Percentiles rank a stretch among this genome's conserved stretches.
phyloP scores from a whole-genome alignment of 2,888 invertebrate genomes.

The Ichneumoninae sp. region DNA sequence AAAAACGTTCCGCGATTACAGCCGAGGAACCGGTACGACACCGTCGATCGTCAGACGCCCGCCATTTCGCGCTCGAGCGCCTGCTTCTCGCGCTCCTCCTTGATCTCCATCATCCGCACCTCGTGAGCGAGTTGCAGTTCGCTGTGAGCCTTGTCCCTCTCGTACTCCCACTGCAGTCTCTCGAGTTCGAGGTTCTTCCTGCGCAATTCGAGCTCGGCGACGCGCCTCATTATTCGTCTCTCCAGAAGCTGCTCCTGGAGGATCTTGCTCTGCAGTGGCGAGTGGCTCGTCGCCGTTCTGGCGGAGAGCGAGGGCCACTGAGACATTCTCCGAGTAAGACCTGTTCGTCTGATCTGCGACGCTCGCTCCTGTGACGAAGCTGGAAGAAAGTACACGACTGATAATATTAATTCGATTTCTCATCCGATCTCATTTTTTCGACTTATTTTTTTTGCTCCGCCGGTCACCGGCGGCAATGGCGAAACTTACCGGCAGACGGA shows the following conservation, averaged over 20 bases:
- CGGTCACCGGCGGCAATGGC: no score
- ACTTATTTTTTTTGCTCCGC: background rate
- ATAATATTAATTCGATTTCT: background rate
- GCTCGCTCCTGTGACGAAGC: constrained; percentile 58
- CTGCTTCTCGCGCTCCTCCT: constrained; percentile 76
- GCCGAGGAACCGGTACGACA: background rate
- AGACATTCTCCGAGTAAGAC: constrained; percentile 67
- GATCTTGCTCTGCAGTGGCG: constrained; percentile 75
- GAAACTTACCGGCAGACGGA: constrained; percentile 41
- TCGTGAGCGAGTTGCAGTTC: constrained; percentile 77
- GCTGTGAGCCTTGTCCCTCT: constrained; percentile 76
- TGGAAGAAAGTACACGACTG: constrained; percentile 8
- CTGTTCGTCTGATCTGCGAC: constrained; percentile 43
- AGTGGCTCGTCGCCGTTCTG: constrained; percentile 65
- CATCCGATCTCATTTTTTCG: background rate
- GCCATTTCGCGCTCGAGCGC: constrained; percentile 72
- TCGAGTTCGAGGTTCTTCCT: constrained; percentile 77
- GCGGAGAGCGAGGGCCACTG: constrained; percentile 70
- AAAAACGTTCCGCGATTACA: background rate
- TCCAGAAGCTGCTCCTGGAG: constrained; percentile 77
- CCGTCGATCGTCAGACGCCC: constrained; percentile 53
- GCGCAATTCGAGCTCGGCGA: constrained; percentile 77
- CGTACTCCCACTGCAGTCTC: constrained; percentile 77
- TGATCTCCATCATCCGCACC: constrained; percentile 78
- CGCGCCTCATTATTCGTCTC: constrained; percentile 73